A percentile compares a stretch with the other conserved stretches of the same genome.
Conservation (phyloP, 2,888 invertebrate species). For the Lepidochrysops patricia region DNA sequence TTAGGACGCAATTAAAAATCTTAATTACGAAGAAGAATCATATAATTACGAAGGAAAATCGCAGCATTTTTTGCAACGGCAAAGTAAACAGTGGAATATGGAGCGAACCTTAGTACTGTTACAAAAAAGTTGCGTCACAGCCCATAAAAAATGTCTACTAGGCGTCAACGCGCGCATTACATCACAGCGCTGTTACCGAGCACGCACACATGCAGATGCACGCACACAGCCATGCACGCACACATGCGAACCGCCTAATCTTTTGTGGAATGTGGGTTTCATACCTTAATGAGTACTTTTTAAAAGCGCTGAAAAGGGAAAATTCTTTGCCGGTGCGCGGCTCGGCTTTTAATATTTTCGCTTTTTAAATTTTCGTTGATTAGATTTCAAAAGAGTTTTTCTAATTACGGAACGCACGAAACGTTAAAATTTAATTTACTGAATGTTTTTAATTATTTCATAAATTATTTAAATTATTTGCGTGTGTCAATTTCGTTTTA, state of each 20-base stretch:
- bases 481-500: neutral
- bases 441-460: constrained; percentile 1
- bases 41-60: neutral
- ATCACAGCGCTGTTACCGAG: constrained; percentile 43
- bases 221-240: constrained; percentile 14
- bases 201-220: constrained; percentile 26
- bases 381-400: constrained; percentile 25
- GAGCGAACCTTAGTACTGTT: constrained; percentile 42
- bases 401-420: constrained; percentile 1
- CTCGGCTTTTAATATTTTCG: constrained; percentile 35
- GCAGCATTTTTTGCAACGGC: neutral
- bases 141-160: constrained; percentile 71
- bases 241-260: constrained; percentile 52
- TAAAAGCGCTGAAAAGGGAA: constrained; percentile 61
- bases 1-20: neutral
- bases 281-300: constrained; percentile 65
- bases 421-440: neutral
- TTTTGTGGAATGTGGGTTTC: constrained; percentile 69
- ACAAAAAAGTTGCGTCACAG: constrained; percentile 71
- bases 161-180: constrained; percentile 65
- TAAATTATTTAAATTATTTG: neutral
- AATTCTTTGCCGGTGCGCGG: constrained; percentile 38
- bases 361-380: constrained; percentile 30
- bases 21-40: too few species aligned
- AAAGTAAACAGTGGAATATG: constrained; percentile 19